These are phyloP conservation scores for Cylas formicarius DNA, from an alignment of 1,140 invertebrate genomes.

Conservation along the genomic window DNA sequence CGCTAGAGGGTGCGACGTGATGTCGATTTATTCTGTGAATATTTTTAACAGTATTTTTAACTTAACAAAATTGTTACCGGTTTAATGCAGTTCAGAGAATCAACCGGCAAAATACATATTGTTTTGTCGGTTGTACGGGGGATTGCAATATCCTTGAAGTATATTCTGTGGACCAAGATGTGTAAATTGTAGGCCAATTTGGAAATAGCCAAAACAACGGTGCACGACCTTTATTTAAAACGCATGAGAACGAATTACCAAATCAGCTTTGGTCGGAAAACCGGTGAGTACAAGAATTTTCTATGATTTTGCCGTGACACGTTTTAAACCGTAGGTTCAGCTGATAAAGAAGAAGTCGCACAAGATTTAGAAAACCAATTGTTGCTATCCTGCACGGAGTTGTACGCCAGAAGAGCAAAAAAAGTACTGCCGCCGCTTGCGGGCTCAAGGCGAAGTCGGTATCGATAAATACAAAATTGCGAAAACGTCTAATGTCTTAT, in stretches of 20 bases:
- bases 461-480: slow-evolving; percentile 13
- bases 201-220: slow-evolving; percentile 10
- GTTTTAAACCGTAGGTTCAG: not conserved
- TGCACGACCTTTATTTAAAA: slow-evolving; percentile 16
- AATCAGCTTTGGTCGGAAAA: slow-evolving; percentile 14
- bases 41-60: too few species aligned
- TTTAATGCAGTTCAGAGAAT: too few species aligned
- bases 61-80: too few species aligned
- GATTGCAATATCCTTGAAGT: too few species aligned
- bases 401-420: slow-evolving; percentile 8
- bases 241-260: slow-evolving; percentile 19
- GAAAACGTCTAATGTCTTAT: not conserved
- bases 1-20: too few species aligned
- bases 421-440: slow-evolving; percentile 14
- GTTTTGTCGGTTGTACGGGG: too few species aligned
- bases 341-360: not conserved
- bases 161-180: too few species aligned
- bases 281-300: slow-evolving; percentile 1
- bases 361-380: slow-evolving; percentile 17
- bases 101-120: too few species aligned
- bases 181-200: too few species aligned
- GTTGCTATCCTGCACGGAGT: slow-evolving; percentile 11
- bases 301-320: not conserved
- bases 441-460: not conserved
- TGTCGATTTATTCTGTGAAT: too few species aligned